These are phyloP conservation scores for Lepidocyrtinus sp. DNA, from an alignment of 2,888 invertebrate genomes.

Conservation along the genomic window DNA sequence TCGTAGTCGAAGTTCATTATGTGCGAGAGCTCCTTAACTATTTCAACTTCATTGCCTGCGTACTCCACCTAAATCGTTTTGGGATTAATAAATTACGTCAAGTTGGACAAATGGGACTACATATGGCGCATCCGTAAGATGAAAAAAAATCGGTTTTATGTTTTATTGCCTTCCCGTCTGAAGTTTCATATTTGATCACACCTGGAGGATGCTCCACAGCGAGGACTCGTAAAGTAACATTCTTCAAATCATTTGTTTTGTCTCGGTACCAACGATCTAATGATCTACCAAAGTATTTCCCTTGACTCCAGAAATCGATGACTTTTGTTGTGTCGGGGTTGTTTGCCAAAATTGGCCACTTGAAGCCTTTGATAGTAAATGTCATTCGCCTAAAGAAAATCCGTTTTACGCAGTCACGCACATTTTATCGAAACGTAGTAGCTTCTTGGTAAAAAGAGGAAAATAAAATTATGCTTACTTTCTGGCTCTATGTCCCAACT, in stretches of 20 bases:
- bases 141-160: not conserved
- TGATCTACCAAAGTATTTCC: conserved; percentile 58
- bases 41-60: conserved; percentile 68
- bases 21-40: conserved; percentile 63
- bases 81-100: not conserved
- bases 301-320: conserved; percentile 67
- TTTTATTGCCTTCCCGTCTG: conserved; percentile 50
- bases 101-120: not conserved
- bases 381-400: conserved; percentile 53
- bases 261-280: conserved; percentile 65
- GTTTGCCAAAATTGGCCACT: conserved; percentile 63
- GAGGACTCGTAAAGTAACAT: conserved; percentile 62
- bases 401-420: too few relatives aligned
- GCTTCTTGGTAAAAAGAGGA: too few relatives aligned
- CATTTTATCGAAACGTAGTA: too few relatives aligned
- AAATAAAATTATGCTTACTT: conserved; percentile 26
- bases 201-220: conserved; percentile 69
- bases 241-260: conserved; percentile 64
- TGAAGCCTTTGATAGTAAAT: conserved; percentile 63
- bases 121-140: not conserved
- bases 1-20: conserved; percentile 69
- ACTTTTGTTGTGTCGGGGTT: conserved; percentile 46
- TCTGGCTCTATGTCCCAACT: conserved; percentile 42
- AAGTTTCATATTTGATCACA: conserved; percentile 63
- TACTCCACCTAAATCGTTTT: conserved; percentile 57